phyloP scores from a whole-genome alignment of 2,113 vertebrate genomes.

The Podarcis cretensis region DNA sequence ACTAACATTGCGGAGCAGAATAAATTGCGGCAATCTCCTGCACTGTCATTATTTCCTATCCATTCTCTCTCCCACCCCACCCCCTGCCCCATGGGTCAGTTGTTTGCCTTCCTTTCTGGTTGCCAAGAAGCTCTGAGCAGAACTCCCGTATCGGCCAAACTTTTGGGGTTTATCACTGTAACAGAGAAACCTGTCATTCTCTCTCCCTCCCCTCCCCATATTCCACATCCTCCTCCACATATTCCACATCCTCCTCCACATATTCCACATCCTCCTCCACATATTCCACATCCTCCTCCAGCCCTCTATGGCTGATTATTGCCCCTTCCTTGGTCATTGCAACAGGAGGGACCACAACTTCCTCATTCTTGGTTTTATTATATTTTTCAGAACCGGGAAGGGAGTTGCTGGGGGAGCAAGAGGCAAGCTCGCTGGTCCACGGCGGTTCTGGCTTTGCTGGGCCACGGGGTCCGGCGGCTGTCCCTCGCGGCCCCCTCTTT shows the following conservation, averaged over 20 bases:
- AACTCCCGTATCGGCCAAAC: background rate
- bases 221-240: background rate
- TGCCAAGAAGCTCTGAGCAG: background rate
- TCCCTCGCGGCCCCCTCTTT: background rate
- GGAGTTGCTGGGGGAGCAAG: no score
- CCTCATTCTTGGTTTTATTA: background rate
- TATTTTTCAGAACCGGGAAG: background rate
- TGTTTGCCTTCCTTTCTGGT: background rate
- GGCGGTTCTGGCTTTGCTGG: background rate
- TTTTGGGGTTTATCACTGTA: background rate
- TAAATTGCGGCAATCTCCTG: background rate
- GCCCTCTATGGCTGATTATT: no score
- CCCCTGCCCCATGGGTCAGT: background rate
- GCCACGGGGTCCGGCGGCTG: background rate
- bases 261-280: no score
- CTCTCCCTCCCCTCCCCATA: background rate
- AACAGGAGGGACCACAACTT: background rate
- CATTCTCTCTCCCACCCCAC: background rate
- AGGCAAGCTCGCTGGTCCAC: background rate
- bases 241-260: background rate
- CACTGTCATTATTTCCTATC: background rate
- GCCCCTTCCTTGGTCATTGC: background rate
- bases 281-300: no score
- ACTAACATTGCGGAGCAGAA: background rate
- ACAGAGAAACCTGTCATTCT: background rate